Evolutionary conservation across 1,140 invertebrate species (phyloP), one percentile per base, ranked within the genome.

Genomic region (Zaprionus kolodkinae): DNA sequence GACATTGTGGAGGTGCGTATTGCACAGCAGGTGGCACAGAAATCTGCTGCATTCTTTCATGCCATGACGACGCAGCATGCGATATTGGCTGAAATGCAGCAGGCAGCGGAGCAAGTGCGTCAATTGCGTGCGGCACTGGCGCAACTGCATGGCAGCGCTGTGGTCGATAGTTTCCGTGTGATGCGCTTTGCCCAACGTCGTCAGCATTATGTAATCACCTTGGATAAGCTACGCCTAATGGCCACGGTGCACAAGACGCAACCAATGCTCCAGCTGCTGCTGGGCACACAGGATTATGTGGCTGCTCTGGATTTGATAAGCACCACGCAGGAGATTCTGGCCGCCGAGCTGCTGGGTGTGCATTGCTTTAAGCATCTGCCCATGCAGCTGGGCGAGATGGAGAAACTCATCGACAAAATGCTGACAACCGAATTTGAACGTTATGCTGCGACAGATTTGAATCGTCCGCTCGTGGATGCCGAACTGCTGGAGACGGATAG

Each of bases 211-310:
- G 93, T 94, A 48, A 86, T 94, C 75, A 94, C 96, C 1, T 93
- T 95, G 81, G 95, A 96, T 76, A 95, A 98, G 94, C 93, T 99
- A 21, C 97, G 98, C 92, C 93, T 99, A 57, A 99, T 99, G 96
- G 95, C 97, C 30, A 99, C 97, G 1, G 97, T 99, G 6, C 96
- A 99, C 92, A 98, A 99, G 94, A 99, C 99, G 54, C 99, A 99
- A 93, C 97, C 98, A 3, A 99, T 98, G 91, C 97, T 99, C 85
- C 98, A 99, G 92, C 94, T 98, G 48, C 93, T 99, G 11, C 94
- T 99, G 15, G 98, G 98, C 62, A 98, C 97, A 7, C 98, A 97
- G 74, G 99, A 99, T 93, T 99, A 99, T 94, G 98, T 99, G 36
- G 98, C 98, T 33, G 99, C 99, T 1, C 93, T 99, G 45, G 99